Percentiles rank a stretch among this genome's conserved stretches.
Evolutionary conservation across 1,140 invertebrate species (phyloP).

Genomic region (Heliconius eleuchia): DNA sequence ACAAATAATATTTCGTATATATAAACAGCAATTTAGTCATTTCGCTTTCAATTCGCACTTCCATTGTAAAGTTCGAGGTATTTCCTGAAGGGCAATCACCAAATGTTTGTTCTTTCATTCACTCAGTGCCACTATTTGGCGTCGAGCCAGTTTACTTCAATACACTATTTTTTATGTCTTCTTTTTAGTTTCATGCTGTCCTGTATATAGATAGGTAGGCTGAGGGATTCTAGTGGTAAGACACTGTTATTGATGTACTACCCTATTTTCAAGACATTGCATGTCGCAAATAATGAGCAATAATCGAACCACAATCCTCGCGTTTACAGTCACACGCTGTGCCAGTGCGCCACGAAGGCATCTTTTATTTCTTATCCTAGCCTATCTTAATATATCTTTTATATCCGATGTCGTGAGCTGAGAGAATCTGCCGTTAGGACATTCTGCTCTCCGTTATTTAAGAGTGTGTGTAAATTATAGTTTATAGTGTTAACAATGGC

Average conservation of each 20-base stretch:
- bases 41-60: not conserved
- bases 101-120: constrained; percentile 33
- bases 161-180: not conserved
- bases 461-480: not conserved
- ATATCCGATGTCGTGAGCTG: not conserved
- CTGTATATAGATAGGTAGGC: no score
- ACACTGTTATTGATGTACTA: no score
- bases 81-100: constrained; percentile 36
- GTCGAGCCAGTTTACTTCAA: constrained; percentile 13
- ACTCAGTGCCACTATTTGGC: constrained; percentile 31
- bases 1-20: not conserved
- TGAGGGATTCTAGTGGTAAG: not conserved
- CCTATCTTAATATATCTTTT: not conserved
- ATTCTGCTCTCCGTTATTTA: not conserved
- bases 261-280: no score
- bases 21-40: constrained; percentile 7
- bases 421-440: not conserved
- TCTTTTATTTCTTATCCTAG: not conserved
- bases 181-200: no score
- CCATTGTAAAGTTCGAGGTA: constrained; percentile 19
- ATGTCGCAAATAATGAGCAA: no score
- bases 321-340: no score
- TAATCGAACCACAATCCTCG: no score
- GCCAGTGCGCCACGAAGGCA: not conserved
- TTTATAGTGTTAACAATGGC: no score